These are phyloP conservation scores for Acanthornis magna DNA, from an alignment of 2,797 vertebrate genomes.

Conservation along the genomic window DNA sequence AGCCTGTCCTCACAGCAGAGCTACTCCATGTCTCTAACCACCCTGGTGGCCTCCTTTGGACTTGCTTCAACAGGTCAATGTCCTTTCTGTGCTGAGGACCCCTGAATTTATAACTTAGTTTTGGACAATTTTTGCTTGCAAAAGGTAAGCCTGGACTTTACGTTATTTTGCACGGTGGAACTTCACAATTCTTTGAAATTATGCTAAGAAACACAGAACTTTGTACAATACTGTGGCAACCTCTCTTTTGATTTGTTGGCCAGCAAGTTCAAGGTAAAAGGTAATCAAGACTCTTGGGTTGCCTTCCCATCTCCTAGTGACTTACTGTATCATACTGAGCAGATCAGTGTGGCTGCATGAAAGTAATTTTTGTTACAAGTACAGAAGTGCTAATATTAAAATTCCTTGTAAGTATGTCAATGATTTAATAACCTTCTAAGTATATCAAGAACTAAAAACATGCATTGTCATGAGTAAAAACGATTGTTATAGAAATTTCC, in stretches of 20 bases:
- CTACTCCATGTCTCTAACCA: background rate
- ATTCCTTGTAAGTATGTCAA: background rate
- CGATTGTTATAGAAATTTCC: background rate
- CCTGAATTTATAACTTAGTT: background rate
- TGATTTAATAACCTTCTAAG: background rate
- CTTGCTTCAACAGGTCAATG: background rate
- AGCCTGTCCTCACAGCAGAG: background rate
- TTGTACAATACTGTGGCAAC: background rate
- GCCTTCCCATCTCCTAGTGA: background rate
- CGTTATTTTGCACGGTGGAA: background rate
- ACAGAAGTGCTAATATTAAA: background rate
- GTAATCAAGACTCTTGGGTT: background rate
- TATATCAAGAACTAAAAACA: background rate
- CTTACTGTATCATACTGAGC: background rate
- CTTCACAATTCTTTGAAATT: background rate
- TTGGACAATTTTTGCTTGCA: background rate
- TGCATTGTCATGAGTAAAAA: background rate
- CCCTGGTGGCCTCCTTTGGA: background rate
- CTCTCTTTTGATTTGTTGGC: background rate
- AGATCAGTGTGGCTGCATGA: background rate
- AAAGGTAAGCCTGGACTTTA: background rate
- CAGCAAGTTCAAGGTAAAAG: background rate
- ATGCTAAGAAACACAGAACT: background rate
- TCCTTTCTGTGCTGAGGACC: background rate
- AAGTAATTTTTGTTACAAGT: background rate